Percentiles rank a stretch among this genome's conserved stretches.
Evolutionary conservation across 2,888 invertebrate species (phyloP).

Genomic region (Coenonympha glycerion): DNA sequence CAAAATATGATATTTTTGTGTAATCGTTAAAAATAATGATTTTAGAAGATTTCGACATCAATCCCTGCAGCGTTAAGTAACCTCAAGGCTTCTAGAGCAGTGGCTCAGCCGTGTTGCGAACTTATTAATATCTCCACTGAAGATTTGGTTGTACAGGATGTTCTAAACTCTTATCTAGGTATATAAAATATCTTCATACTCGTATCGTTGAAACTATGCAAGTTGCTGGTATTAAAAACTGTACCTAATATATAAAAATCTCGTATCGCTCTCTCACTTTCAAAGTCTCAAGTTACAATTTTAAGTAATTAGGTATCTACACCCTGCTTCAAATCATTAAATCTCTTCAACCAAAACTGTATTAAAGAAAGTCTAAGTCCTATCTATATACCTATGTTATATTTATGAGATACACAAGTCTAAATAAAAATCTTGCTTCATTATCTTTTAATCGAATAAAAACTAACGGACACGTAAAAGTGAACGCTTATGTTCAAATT

Average conservation of each 20-base stretch:
- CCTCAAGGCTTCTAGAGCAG: slow-evolving; percentile 20
- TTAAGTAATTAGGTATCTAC: too few relatives aligned
- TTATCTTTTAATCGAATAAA: slow-evolving; percentile 5
- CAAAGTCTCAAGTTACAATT: too few relatives aligned
- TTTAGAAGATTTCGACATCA: slow-evolving; percentile 11
- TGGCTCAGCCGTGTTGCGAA: slow-evolving; percentile 26
- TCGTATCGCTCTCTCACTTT: too few relatives aligned
- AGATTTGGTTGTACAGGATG: slow-evolving; percentile 27
- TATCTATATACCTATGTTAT: too few relatives aligned
- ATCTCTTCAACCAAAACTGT: too few relatives aligned
- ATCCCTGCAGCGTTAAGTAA: slow-evolving; percentile 19
- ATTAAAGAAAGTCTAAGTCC: too few relatives aligned
- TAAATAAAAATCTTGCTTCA: background rate
- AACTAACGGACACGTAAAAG: slow-evolving; percentile 14
- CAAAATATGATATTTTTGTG: too few relatives aligned
- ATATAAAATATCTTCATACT: background rate
- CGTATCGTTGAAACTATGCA: too few relatives aligned
- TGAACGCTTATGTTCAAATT: slow-evolving; percentile 15
- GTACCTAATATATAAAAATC: too few relatives aligned
- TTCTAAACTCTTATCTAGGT: background rate
- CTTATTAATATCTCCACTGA: slow-evolving; percentile 31
- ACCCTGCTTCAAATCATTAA: too few relatives aligned
- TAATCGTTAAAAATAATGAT: background rate
- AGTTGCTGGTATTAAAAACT: too few relatives aligned
- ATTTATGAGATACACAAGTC: background rate